Base-by-base conservation (phyloP, 2,113 vertebrate genomes). In the Cathartes aura region DNA sequence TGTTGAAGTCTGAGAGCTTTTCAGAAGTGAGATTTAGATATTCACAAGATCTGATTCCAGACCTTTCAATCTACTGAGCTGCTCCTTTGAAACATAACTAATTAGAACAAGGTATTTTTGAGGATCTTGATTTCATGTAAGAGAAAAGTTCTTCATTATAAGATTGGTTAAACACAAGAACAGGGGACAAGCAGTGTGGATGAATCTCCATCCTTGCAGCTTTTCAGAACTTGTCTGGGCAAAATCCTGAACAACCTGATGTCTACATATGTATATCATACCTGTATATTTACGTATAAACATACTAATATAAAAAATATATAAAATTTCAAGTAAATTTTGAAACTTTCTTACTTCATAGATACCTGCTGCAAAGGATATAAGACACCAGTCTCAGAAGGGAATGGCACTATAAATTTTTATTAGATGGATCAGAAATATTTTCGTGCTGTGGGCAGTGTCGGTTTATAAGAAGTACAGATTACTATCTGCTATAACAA, bases 401-500 rank as follows among this genome's bases (percentile, higher is more conserved):
- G 60, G 45, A 95, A 89, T 71, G 23, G 21, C n/a, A 70, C 30
- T 56, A 90, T 93, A 87, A 90, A 72, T 94, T 98, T 97, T 94
- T 97, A 95, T 93, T 94, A 94, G 87, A 88, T 67, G 60, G 60
- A 94, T 95, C 68, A 82, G 96, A 95, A 96, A 93, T 92, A 90
- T 95, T 97, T 96, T 93, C 89, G 75, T 93, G 94, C 91, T 91
- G 82, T 94, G 91, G 95, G 93, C 96, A 95, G 87, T 79, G 72
- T 79, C 56, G 1, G 68, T 94, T 96, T 93, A 82, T 93, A 91
- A 96, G 94, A 95, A 92, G 68, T 30, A 85, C 62, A 80, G 78
- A 92, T 94, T 83, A 82, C 85, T 96, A 66, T 93, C 95, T 91
- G 66, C 92, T 95, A 19, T 97, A 97, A 93, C 95, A 96, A 97